These are phyloP conservation scores for Xiphophorus hellerii DNA, from an alignment of 2,113 vertebrate species.

Conservation along the genomic window DNA sequence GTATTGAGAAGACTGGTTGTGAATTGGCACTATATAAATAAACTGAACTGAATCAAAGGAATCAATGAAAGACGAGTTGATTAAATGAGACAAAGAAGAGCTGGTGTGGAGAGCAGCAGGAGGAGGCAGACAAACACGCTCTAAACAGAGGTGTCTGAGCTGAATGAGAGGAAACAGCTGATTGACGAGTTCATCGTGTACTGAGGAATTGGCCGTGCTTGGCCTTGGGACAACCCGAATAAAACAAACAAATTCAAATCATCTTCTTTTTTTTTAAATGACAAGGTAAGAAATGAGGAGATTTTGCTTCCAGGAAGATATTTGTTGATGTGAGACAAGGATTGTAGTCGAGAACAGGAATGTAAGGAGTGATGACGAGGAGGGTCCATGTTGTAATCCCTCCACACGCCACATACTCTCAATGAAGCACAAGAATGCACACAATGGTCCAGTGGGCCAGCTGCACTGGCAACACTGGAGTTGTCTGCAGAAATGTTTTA, in stretches of 20 bases:
- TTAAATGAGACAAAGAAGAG: not conserved
- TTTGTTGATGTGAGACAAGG: not conserved
- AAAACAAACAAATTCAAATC: not conserved
- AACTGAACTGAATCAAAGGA: too few relatives aligned
- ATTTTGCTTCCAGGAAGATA: not conserved
- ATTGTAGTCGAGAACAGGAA: not conserved
- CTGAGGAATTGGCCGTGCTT: not conserved
- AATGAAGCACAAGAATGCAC: slow-evolving; percentile 50
- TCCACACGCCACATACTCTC: slow-evolving; percentile 53
- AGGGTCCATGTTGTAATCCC: slow-evolving; percentile 45
- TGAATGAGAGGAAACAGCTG: not conserved
- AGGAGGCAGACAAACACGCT: not conserved
- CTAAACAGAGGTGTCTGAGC: too few relatives aligned
- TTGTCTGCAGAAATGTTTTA: slow-evolving; percentile 8
- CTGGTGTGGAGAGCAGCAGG: not conserved
- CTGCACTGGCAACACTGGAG: slow-evolving; percentile 42
- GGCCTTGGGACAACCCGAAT: not conserved
- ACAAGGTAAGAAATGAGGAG: not conserved
- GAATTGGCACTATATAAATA: too few relatives aligned
- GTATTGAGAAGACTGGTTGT: too few relatives aligned
- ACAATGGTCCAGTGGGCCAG: slow-evolving; percentile 65
- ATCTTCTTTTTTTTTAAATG: not conserved
- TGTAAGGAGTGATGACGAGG: not conserved
- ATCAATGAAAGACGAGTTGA: not conserved
- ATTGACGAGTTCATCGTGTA: not conserved